Conservation (phyloP, 2,888 invertebrate genomes). For the Lacanobia oleracea region DNA sequence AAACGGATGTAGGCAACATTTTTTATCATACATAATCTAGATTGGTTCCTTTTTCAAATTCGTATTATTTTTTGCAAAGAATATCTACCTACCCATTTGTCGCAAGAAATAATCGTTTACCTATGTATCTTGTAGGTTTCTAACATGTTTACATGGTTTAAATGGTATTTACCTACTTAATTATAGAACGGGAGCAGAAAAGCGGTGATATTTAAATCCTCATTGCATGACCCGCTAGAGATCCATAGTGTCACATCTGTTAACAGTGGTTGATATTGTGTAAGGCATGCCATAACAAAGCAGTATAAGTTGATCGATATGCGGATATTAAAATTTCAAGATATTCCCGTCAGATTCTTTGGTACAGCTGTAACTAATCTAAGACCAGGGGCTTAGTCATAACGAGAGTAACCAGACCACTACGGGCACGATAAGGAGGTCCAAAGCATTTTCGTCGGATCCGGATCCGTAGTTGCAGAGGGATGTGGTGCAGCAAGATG, state of each 20-base stretch:
- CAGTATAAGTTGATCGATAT: conserved; percentile 25
- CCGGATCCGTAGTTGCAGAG: conserved; percentile 95
- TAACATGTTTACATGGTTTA: background rate
- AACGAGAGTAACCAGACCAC: conserved; percentile 42
- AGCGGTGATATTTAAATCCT: background rate
- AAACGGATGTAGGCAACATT: background rate
- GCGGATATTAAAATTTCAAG: conserved; percentile 19
- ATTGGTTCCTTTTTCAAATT: conserved; percentile 65
- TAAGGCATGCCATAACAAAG: conserved; percentile 2
- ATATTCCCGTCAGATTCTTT: conserved; percentile 44
- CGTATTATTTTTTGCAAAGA: conserved; percentile 37
- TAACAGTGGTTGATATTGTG: background rate
- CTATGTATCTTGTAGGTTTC: background rate
- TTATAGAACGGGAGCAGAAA: conserved; percentile 20
- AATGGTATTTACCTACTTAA: background rate
- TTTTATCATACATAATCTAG: conserved; percentile 36
- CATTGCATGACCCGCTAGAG: background rate
- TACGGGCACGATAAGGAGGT: conserved; percentile 46
- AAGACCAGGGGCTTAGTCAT: conserved; percentile 55
- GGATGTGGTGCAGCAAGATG: conserved; percentile 95
- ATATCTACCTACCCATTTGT: conserved; percentile 16
- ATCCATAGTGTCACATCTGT: background rate
- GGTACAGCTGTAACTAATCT: conserved; percentile 40
- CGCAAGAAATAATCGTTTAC: conserved; percentile 47
- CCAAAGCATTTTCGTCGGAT: conserved; percentile 58